Evolutionary conservation across 2,888 invertebrate genomes (phyloP), one percentile per base, ranked within the genome.

Genomic region (Strigamia maritima): DNA sequence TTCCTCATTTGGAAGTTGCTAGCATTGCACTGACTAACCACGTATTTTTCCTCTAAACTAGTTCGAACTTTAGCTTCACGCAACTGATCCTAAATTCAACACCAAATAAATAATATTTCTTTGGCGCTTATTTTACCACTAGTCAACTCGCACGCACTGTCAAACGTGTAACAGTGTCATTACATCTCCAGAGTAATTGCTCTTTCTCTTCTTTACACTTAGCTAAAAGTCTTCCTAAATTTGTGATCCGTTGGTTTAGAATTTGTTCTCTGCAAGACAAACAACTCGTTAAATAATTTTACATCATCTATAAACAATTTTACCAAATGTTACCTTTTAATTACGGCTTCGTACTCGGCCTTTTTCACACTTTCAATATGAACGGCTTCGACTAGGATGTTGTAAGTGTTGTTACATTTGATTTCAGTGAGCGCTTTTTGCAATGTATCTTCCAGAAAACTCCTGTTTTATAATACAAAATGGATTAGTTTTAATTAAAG

Each of bases 21-120:
- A 28, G 65, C 26, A 65, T 26, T 65, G 16, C 35, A 31, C 22
- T 38, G 65, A 65, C 24, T 65, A 4, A 26, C 1, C 12, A 77
- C 77, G 14, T 44, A 77, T n/a, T 26, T 44, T 14, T 77, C 77
- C 19, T 77, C 77, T 14, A 77, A 28, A 44, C 22, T 24, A 2
- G 44, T 77, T 49, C 49, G n/a, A 24, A 77, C 44, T 77, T 49
- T 40, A 1, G 44, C 24, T 77, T 77, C 77, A 10, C 40, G 49
- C 19, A 77, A 49, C 19, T 77, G 77, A 49, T 77, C 77, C 77
- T 77, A 49, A 2, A 75, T 31, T 22, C 16, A 35, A 75, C 31
- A 31, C 31, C 2, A 31, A 31, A 31, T 2, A 6, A 70, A 70
- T 6, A 70, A 10, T 49, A 2, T n/a, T n/a, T 49, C 8, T n/a